Conservation (phyloP, 2,888 invertebrate species). For the Carterocephalus palaemon region DNA sequence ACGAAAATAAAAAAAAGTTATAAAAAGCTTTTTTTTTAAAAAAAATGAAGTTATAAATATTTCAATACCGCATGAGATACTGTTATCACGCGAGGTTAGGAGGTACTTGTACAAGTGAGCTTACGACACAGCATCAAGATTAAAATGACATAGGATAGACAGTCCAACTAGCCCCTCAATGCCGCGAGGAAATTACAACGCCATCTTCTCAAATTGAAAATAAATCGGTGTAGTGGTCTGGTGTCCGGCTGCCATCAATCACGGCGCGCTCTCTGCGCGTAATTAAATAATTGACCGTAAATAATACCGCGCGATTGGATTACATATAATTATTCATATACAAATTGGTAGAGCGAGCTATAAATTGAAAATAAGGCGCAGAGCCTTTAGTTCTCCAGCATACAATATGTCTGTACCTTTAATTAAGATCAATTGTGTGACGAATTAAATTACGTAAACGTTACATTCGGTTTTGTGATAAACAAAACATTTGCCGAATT, state of each 20-base stretch:
- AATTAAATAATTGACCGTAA: constrained; percentile 25
- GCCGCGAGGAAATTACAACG: constrained; percentile 6
- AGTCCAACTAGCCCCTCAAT: constrained; percentile 3
- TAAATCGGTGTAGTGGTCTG: constrained; percentile 11
- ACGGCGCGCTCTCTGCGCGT: background rate
- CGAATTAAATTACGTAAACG: constrained; percentile 7
- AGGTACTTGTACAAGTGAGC: no score
- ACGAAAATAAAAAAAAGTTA: no score
- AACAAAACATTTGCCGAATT: no score
- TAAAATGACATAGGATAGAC: background rate
- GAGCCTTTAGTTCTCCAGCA: no score
- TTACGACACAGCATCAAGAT: no score
- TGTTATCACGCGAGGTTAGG: no score
- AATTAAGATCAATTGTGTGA: constrained; percentile 7
- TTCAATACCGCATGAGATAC: no score
- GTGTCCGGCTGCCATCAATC: constrained; percentile 11
- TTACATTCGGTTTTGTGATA: no score
- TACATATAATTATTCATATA: constrained; percentile 20
- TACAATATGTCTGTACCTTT: no score
- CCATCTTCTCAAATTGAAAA: constrained; percentile 18
- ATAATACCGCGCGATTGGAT: constrained; percentile 19
- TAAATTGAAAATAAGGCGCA: constrained; percentile 19
- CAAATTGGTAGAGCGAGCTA: constrained; percentile 18
- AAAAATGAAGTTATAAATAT: no score
- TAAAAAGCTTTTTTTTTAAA: no score